Percentiles rank a stretch among this genome's conserved stretches.
Evolutionary conservation across 1,140 invertebrate species (phyloP).

Genomic region (Zaprionus gabonicus): DNA sequence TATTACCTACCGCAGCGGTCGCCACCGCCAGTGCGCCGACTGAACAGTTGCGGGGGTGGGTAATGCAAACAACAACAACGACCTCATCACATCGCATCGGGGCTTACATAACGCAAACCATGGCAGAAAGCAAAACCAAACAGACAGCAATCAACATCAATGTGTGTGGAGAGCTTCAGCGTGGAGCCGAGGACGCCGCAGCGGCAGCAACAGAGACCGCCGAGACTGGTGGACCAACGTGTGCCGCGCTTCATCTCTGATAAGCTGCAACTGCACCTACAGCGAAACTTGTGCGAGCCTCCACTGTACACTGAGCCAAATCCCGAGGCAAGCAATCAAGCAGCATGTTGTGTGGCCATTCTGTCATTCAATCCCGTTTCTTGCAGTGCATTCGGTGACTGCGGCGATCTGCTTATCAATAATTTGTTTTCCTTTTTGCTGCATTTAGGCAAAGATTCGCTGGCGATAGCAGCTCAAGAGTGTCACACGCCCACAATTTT

Average conservation of each 20-base stretch:
- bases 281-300: conserved; percentile 56
- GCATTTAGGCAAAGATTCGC: conserved; percentile 75
- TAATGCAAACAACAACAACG: conserved; percentile 49
- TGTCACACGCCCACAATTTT: conserved; percentile 83
- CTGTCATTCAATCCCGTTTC: conserved; percentile 48
- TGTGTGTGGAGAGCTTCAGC: conserved; percentile 45
- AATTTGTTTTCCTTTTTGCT: conserved; percentile 73
- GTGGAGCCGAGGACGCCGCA: conserved; percentile 28
- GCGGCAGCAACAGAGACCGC: conserved; percentile 12
- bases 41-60: conserved; percentile 15
- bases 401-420: conserved; percentile 78
- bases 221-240: conserved; percentile 65
- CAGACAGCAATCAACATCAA: conserved; percentile 71
- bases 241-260: conserved; percentile 76
- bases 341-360: conserved; percentile 26
- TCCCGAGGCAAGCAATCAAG: conserved; percentile 3
- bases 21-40: background rate
- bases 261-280: conserved; percentile 77
- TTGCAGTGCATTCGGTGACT: conserved; percentile 52
- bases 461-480: conserved; percentile 75
- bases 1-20: conserved; percentile 71
- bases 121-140: conserved; percentile 42
- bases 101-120: conserved; percentile 63
- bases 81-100: conserved; percentile 29
- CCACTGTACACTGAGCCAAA: conserved; percentile 65